Evolutionary conservation across 2,888 invertebrate genomes (phyloP).

Genomic region (Trissoscelio sp.): DNA sequence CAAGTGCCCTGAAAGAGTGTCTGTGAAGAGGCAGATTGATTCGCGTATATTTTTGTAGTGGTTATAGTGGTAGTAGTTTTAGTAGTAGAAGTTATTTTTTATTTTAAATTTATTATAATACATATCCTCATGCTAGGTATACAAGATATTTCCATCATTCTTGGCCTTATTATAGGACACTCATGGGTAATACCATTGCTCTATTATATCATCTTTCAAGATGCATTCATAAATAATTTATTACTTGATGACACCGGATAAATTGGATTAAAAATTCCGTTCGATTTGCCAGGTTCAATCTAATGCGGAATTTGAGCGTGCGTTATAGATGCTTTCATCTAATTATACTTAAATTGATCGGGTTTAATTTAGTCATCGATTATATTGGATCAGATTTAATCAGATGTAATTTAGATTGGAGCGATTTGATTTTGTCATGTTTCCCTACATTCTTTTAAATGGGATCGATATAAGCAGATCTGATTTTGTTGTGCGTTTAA

Average conservation of each 20-base stretch:
- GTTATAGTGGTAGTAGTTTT: no score
- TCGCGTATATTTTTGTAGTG: no score
- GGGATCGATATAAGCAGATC: not conserved
- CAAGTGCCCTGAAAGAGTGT: not conserved
- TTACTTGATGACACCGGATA: no score
- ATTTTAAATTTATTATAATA: no score
- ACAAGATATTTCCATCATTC: no score
- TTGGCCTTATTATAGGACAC: no score
- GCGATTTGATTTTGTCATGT: slow-evolving; percentile 10
- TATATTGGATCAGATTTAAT: slow-evolving; percentile 20
- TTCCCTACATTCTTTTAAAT: slow-evolving; percentile 1
- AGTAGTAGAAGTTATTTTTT: no score
- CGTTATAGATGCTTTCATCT: not conserved
- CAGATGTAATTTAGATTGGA: slow-evolving; percentile 24
- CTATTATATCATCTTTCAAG: no score
- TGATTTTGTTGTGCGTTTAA: slow-evolving; percentile 6
- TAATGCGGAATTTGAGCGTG: not conserved
- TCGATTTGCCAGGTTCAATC: not conserved
- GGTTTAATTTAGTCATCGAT: slow-evolving; percentile 17
- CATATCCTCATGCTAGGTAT: no score
- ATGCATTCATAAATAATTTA: no score
- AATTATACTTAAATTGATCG: slow-evolving; percentile 23
- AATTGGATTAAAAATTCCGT: no score
- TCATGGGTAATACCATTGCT: no score
- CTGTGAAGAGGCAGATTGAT: not conserved